Conservation (phyloP, 2,113 vertebrate genomes). For the Peucedramus taeniatus region DNA sequence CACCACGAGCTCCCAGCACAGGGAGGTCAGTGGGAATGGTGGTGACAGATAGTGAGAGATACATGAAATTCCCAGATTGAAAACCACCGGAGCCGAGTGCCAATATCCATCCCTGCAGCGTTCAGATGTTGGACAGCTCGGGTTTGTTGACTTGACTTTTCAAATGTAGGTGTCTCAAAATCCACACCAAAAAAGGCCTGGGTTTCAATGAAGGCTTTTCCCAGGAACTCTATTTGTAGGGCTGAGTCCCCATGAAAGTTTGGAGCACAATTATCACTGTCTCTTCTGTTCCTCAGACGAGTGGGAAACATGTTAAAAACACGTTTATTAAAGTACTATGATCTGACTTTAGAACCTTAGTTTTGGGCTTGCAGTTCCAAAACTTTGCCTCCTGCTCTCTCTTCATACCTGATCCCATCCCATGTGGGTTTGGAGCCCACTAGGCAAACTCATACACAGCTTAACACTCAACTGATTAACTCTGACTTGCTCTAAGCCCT, state of each 20-base stretch:
- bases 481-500: neutral
- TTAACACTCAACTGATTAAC: neutral
- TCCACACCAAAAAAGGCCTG: neutral
- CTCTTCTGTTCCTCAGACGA: neutral
- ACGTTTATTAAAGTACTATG: neutral
- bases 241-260: neutral
- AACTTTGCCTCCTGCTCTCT: neutral
- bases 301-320: neutral
- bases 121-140: neutral
- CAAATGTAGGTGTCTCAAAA: neutral
- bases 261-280: neutral
- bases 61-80: neutral
- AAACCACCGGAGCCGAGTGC: neutral
- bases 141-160: neutral
- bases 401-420: neutral
- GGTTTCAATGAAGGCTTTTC: neutral
- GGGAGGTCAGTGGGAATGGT: neutral
- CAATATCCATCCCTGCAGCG: neutral
- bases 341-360: neutral
- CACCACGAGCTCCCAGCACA: neutral
- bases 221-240: neutral
- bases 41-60: neutral
- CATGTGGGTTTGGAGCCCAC: neutral
- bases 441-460: neutral
- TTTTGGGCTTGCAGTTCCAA: neutral